Conservation (phyloP, 1,140 invertebrate genomes). For the Tetranychus cinnabarinus region DNA sequence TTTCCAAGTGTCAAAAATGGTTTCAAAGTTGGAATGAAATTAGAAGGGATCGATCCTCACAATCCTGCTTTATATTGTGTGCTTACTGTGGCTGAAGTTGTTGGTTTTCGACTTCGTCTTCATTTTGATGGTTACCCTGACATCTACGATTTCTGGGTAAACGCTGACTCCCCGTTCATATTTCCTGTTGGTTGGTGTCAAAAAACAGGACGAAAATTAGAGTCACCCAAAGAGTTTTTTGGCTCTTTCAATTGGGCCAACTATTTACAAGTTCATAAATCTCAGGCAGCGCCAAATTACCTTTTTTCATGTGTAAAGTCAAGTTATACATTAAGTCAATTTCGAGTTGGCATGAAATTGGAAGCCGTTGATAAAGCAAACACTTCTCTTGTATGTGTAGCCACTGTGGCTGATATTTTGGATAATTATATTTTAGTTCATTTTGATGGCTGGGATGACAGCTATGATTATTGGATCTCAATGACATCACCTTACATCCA, state of each 20-base stretch:
- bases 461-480: constrained; percentile 83
- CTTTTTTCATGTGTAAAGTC: constrained; percentile 39
- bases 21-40: constrained; percentile 51
- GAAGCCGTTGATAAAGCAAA: constrained; percentile 85
- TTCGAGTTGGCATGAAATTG: constrained; percentile 69
- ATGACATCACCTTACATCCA: constrained; percentile 72
- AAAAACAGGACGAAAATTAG: constrained; percentile 42
- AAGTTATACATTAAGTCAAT: constrained; percentile 44
- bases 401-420: constrained; percentile 56
- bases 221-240: constrained; percentile 42
- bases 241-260: constrained; percentile 52
- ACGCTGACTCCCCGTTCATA: constrained; percentile 66
- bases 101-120: constrained; percentile 42
- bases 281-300: constrained; percentile 46
- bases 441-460: constrained; percentile 82
- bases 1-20: constrained; percentile 20
- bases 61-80: constrained; percentile 72
- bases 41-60: constrained; percentile 78
- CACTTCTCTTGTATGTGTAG: constrained; percentile 58
- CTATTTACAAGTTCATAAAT: constrained; percentile 52
- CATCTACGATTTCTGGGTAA: constrained; percentile 79
- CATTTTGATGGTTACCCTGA: constrained; percentile 80
- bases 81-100: constrained; percentile 54
- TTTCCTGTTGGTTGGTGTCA: constrained; percentile 85
- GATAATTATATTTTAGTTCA: constrained; percentile 64